These are phyloP conservation scores for Cervus canadensis DNA, from an alignment of 2,113 vertebrate genomes.

Conservation along the genomic window DNA sequence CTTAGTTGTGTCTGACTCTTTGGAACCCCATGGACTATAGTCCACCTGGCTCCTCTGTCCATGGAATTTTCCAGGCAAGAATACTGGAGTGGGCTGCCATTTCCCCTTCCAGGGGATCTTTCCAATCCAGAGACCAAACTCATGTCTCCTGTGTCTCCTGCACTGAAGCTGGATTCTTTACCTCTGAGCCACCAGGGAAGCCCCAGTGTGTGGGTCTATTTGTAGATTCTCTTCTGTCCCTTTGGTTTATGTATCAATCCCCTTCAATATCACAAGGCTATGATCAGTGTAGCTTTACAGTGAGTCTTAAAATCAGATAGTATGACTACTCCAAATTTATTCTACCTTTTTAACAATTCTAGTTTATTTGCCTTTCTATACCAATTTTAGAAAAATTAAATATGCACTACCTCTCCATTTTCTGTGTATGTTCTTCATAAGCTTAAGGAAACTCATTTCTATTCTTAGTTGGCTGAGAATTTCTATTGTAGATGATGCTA, in stretches of 20 bases:
- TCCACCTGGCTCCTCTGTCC: neutral
- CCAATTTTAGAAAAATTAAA: neutral
- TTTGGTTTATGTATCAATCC: neutral
- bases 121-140: neutral
- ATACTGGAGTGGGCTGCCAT: neutral
- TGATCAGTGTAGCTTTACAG: neutral
- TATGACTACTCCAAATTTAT: neutral
- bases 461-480: neutral
- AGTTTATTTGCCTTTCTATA: neutral
- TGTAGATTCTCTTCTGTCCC: neutral
- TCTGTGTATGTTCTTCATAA: neutral
- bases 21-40: neutral
- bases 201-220: neutral
- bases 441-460: neutral
- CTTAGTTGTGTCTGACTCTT: neutral
- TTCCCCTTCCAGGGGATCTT: neutral
- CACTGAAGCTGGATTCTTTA: neutral
- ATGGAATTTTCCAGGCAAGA: neutral
- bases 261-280: neutral
- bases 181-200: neutral
- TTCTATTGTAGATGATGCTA: neutral
- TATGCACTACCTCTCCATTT: neutral
- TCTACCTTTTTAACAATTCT: neutral
- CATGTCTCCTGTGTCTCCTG: neutral
- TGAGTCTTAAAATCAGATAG: neutral